Base-by-base conservation (phyloP, 2,113 vertebrate species). In the Corvus moneduloides region DNA sequence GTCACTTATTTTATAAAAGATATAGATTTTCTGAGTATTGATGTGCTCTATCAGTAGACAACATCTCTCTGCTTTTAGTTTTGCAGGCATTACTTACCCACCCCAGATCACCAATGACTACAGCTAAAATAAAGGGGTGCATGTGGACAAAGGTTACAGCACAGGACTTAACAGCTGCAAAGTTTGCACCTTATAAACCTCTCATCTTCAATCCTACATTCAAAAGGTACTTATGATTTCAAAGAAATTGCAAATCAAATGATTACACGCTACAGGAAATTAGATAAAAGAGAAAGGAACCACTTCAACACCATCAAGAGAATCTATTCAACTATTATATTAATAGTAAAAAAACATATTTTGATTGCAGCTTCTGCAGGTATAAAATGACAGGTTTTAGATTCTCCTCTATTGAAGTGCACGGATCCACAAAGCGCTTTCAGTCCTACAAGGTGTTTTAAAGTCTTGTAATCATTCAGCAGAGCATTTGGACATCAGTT, bases 281-380 rank as follows among this genome's bases (percentile, higher is more conserved):
- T 81, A 94, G 43, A 96, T 41, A 43, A 81, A 96, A 96, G 87
- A 93, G 88, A 96, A 96, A 95, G 90, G 83, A 95, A 95, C 92
- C 93, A 96, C 95, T 97, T 97, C 92, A 96, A 77, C 68, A 84
- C 56, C 88, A 94, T 81, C 92, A 96, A 93, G 90, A 94, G 90
- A 94, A 81, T 94, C 87, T 88, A 84, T 96, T 95, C 92, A 91
- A 82, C 90, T 90, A 95, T 93, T 94, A 97, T 71, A 96, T 90
- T 95, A 96, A 94, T 86, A 93, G 72, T 74, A 83, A 90, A 84
- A 62, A 85, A 61, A 0, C 78, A 76, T 94, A 96, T 90, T 96
- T 96, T 95, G 94, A 97, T 96, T 96, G 85, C 72, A 93, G 92
- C 43, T 96, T 96, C 79, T 88, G 76, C 79, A 94, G 88, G 93